Base-by-base conservation (phyloP, 2,113 vertebrate genomes). In the Vanacampus margaritifer region DNA sequence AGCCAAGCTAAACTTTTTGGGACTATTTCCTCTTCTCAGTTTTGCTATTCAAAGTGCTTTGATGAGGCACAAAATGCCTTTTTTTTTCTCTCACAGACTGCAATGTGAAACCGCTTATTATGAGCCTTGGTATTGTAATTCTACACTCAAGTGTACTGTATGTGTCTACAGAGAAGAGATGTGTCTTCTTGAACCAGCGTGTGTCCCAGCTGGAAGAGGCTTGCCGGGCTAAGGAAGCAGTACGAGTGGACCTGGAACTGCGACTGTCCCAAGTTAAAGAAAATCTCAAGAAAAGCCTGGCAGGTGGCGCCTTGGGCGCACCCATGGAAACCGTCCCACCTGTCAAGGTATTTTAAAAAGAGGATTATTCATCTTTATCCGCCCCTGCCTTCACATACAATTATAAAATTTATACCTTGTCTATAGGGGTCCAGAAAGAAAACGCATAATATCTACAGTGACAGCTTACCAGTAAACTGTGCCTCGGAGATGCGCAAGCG, bases 241-340 rank as follows among this genome's bases (percentile, higher is more conserved):
- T 88, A 5, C 89, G 95, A 0, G 96, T 98, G 0, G 95, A 98
- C 70, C 85, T 98, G 81, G 97, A 98, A 84, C 93, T 98, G 28
- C 88, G 81, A 80, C 92, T 99, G 19, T 93, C 92, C 0, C 91
- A 93, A 51, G 97, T 97, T 78, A 96, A 96, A 84, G 96, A 98
- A 74, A 93, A 91, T 79, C 85, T 98, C 28, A 97, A 95, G 82
- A 96, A 95, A 87, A 96, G 95, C 0, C 84, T 94, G 83, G 94
- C 95, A 0, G 95, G 96, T 32, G 95, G 95, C 0, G 92, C 91
- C 3, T 87, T 97, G 78, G 93, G 93, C 1, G 89, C 93, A 1
- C 86, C 94, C 0, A 63, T 89, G 26, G 90, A 93, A 45, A 26
- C 71, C 48, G 93, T 92, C 76, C 82, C 82, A 16, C 89, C 91